Evolutionary conservation across 2,888 invertebrate genomes (phyloP), one percentile per base, ranked within the genome.

Genomic region (Aricia artaxerxes): DNA sequence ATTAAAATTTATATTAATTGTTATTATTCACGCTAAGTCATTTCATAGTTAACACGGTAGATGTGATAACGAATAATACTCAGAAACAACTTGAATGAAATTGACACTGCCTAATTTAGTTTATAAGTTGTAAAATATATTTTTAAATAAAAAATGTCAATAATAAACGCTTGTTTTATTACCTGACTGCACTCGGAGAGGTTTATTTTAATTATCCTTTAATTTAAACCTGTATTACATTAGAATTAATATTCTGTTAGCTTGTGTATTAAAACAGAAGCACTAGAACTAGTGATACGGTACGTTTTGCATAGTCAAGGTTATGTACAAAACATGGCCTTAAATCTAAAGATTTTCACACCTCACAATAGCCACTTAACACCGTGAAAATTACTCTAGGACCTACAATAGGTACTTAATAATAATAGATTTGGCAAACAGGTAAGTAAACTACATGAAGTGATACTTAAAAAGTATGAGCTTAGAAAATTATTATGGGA

Each of bases 81-180:
- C 93, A 93, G 88, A 87, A 76, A 76, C 76, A 86, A 81, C 81
- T 85, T 84, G 85, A 85, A 89, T 85, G 84, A 83, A 88, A 88
- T 86, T 88, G 89, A 88, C 93, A 94, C 93, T 94, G 93, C 94
- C 94, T 91, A 91, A 92, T 91, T 87, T 90, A 89, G 80, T 84
- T 83, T 84, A 35, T 88, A 88, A 87, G 87, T 88, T 88, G 83
- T 91, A 91, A 90, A 91, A 85, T 86, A 86, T 86, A 87, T 88
- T 87, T 88, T 85, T 86, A 82, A 86, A 85, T 85, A 86, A 86
- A 81, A 85, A 83, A 78, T 81, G 80, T 80, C 35, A 38, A 69
- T 38, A 69, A 69, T 69, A 38, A 31, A 64, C 4, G 24, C 24
- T 69, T 69, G 69, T 69, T 69, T 69, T 69, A 35, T 13, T 69